These are phyloP conservation scores for Cephonodes hylas DNA, from an alignment of 2,888 invertebrate genomes.

Conservation along the genomic window DNA sequence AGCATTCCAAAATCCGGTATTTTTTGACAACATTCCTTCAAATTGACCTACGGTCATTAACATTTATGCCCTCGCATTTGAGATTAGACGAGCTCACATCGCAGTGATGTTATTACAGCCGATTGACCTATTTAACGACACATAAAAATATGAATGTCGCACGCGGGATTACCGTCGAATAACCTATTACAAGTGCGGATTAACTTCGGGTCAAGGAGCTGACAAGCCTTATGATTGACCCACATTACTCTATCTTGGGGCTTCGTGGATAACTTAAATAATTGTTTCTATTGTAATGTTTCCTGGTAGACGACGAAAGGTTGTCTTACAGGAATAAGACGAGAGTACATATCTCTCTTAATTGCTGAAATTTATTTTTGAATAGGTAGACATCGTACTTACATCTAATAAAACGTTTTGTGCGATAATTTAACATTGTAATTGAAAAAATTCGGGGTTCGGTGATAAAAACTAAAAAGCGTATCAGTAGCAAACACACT, in stretches of 20 bases:
- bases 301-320: no score
- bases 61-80: not conserved
- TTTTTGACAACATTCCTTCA: not conserved
- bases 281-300: not conserved
- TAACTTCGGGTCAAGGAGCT: conserved; percentile 27
- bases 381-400: no score
- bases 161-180: not conserved
- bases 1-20: not conserved
- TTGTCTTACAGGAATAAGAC: no score
- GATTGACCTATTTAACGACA: not conserved
- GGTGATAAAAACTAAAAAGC: not conserved
- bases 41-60: not conserved
- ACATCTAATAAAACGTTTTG: no score
- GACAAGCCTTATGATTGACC: conserved; percentile 24
- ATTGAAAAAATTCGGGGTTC: not conserved
- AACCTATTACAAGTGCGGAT: conserved; percentile 17
- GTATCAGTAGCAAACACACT: no score
- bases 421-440: no score
- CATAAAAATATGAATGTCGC: conserved; percentile 4
- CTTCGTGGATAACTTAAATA: not conserved
- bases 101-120: not conserved
- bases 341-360: no score
- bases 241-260: conserved; percentile 20
- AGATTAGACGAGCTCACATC: not conserved
- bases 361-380: no score